phyloP scores from a whole-genome alignment of 1,140 invertebrate species.

The Solenopsis fugax region DNA sequence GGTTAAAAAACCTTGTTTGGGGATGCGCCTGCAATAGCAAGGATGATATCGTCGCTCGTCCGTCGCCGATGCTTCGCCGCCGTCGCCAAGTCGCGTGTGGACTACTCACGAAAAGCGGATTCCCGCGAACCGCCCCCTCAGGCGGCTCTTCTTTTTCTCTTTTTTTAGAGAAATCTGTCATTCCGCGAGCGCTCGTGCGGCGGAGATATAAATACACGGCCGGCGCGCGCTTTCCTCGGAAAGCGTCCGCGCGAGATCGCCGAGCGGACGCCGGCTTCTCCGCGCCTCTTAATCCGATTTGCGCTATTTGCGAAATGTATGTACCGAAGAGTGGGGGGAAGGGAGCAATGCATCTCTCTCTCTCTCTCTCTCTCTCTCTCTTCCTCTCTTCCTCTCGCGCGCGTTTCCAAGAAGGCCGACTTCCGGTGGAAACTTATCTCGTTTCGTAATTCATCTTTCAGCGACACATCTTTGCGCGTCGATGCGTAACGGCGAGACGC shows the following conservation, averaged over 20 bases:
- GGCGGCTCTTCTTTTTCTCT: background rate
- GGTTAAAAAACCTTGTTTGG: too few relatives aligned
- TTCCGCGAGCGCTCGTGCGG: conserved; percentile 33
- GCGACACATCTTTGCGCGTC: background rate
- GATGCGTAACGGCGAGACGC: background rate
- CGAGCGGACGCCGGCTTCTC: conserved; percentile 8
- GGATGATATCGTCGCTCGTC: too few relatives aligned
- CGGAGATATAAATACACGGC: conserved; percentile 52
- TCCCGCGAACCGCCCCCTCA: conserved; percentile 10
- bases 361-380: background rate
- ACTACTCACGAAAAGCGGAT: conserved; percentile 9
- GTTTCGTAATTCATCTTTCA: conserved; percentile 1
- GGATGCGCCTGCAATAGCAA: too few relatives aligned
- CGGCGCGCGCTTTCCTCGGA: conserved; percentile 4
- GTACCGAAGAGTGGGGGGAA: background rate
- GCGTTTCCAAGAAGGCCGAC: background rate
- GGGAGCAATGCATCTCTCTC: background rate
- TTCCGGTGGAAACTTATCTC: conserved; percentile 28
- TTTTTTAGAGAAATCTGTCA: conserved; percentile 56
- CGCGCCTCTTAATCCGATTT: conserved; percentile 22
- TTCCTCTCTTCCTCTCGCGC: background rate
- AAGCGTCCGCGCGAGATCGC: conserved; percentile 1
- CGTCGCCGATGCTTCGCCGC: too few relatives aligned
- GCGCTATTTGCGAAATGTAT: background rate
- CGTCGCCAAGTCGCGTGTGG: background rate